These are phyloP conservation scores for Pyrgus malvae DNA, from an alignment of 2,888 invertebrate genomes.

Conservation along the genomic window DNA sequence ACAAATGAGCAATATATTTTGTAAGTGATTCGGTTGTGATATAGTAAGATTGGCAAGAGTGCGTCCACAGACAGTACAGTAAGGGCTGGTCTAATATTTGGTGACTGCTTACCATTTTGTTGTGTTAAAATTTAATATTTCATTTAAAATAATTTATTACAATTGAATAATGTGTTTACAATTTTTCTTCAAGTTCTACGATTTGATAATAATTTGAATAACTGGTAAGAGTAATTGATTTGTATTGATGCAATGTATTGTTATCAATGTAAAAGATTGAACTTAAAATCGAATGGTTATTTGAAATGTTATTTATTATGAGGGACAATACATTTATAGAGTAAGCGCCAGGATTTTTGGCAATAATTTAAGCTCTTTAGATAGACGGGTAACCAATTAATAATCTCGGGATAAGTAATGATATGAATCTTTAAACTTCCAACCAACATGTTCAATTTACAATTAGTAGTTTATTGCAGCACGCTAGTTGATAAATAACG, in stretches of 20 bases:
- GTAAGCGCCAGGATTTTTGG: neutral
- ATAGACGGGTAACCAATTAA: slow-evolving; percentile 5
- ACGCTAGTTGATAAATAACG: slow-evolving; percentile 16
- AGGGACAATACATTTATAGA: neutral
- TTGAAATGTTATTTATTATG: neutral
- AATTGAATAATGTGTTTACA: no score
- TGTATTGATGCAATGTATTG: no score
- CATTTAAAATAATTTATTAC: no score
- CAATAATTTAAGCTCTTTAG: neutral
- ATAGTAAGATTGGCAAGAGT: slow-evolving; percentile 17
- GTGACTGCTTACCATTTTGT: no score
- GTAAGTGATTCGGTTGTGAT: slow-evolving; percentile 25
- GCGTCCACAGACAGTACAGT: neutral
- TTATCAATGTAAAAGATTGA: neutral
- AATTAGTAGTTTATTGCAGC: slow-evolving; percentile 20
- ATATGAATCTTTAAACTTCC: neutral
- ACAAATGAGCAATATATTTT: slow-evolving; percentile 20
- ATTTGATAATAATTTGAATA: no score
- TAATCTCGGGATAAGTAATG: neutral
- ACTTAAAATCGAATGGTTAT: neutral
- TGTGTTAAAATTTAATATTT: neutral
- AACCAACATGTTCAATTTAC: slow-evolving; percentile 1
- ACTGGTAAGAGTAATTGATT: no score
- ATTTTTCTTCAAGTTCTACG: no score
- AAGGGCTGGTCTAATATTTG: neutral